These are phyloP conservation scores for Lochmaea capreae DNA, from an alignment of 2,888 invertebrate genomes.

Conservation along the genomic window DNA sequence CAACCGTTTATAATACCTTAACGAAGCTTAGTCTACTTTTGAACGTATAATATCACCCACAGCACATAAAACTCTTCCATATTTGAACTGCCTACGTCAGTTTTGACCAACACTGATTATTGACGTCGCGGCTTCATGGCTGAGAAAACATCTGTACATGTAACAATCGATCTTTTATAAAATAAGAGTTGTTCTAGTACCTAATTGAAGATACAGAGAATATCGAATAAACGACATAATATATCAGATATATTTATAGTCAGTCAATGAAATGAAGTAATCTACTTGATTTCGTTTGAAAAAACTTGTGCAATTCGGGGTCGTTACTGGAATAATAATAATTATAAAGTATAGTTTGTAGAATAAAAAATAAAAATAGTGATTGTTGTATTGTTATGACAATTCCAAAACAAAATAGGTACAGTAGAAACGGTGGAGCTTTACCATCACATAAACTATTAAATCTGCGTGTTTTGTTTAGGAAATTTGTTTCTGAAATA, in stretches of 20 bases:
- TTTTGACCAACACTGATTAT: conserved; percentile 47
- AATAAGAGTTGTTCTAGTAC: conserved; percentile 19
- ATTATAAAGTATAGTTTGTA: too few species aligned
- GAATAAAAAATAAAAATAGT: too few species aligned
- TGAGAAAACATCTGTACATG: conserved; percentile 32
- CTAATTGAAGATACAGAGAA: conserved; percentile 17
- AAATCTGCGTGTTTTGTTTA: too few species aligned
- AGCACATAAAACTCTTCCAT: conserved; percentile 44
- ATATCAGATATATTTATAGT: neutral
- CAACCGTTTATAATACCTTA: conserved; percentile 50
- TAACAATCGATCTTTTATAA: conserved; percentile 25
- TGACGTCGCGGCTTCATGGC: conserved; percentile 26
- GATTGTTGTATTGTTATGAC: too few species aligned
- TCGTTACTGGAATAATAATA: too few species aligned
- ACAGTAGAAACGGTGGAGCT: too few species aligned
- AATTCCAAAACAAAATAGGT: too few species aligned
- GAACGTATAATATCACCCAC: conserved; percentile 43
- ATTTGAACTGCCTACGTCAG: conserved; percentile 40
- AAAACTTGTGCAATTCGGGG: neutral
- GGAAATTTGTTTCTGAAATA: too few species aligned
- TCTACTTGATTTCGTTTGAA: neutral
- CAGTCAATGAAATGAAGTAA: neutral
- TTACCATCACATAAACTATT: too few species aligned
- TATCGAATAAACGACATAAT: neutral
- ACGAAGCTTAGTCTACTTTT: conserved; percentile 50